phyloP scores from a whole-genome alignment of 2,113 vertebrate genomes.

The Prochilodus magdalenae region DNA sequence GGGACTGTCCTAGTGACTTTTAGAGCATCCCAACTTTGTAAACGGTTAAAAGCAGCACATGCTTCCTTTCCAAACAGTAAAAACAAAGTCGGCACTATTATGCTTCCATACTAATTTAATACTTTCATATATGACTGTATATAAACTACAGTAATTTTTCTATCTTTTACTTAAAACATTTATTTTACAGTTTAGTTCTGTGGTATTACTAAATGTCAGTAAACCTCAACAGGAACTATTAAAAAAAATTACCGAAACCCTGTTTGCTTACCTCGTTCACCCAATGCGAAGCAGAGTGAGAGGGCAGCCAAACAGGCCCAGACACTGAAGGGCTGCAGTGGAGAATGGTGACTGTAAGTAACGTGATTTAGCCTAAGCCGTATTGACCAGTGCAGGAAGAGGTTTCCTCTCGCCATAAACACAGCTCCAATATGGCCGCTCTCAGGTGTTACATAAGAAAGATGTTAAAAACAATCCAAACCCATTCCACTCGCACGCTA shows the following conservation, averaged over 20 bases:
- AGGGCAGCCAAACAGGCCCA: background rate
- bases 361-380: constrained; percentile 35
- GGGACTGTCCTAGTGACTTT: no score
- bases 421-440: constrained; percentile 36
- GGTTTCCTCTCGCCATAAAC: constrained; percentile 45
- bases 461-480: constrained; percentile 34
- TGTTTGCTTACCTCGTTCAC: constrained; percentile 3
- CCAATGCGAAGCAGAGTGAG: background rate
- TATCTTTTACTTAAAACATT: no score
- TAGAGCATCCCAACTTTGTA: background rate
- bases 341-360: constrained; percentile 3
- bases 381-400: constrained; percentile 38
- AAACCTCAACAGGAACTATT: background rate
- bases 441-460: constrained; percentile 47
- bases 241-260: background rate
- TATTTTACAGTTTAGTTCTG: no score
- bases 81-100: no score
- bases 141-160: no score
- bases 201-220: no score
- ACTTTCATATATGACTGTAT: no score
- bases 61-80: no score
- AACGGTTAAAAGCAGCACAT: no score
- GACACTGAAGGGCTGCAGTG: constrained; percentile 22
- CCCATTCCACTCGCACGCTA: constrained; percentile 27
- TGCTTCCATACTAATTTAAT: no score